A percentile compares a stretch with the other conserved stretches of the same genome.
These are phyloP conservation scores for Quadriops clusia DNA, from an alignment of 2,888 invertebrate genomes.

Conservation along the genomic window DNA sequence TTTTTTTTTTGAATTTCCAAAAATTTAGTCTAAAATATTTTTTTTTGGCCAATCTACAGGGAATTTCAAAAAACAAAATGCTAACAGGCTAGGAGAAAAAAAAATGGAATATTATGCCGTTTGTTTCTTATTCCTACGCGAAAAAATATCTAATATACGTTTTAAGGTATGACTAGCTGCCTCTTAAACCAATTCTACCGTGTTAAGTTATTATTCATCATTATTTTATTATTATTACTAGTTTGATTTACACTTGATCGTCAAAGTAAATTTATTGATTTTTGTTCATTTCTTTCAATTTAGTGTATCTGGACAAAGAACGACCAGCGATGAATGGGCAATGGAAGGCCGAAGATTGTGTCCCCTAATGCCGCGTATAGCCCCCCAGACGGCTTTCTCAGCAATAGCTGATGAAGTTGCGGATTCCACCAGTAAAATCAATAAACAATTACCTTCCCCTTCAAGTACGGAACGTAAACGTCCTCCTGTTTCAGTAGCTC, in stretches of 20 bases:
- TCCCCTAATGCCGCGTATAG: constrained; percentile 71
- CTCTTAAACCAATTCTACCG: no score
- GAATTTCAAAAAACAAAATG: no score
- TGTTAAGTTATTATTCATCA: no score
- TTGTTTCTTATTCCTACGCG: no score
- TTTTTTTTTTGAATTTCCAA: no score
- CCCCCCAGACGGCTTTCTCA: constrained; percentile 75
- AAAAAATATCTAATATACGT: no score
- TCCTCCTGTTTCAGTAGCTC: constrained; percentile 17
- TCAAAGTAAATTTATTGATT: neutral
- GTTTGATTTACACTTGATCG: neutral
- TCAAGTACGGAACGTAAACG: constrained; percentile 37
- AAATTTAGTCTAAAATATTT: no score
- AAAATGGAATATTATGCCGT: no score
- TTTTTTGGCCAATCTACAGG: no score
- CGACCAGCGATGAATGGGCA: constrained; percentile 64
- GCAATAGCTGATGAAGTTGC: constrained; percentile 73
- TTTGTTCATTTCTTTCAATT: constrained; percentile 13
- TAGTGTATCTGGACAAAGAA: constrained; percentile 54
- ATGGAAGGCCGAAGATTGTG: constrained; percentile 75
- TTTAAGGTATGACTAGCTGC: no score
- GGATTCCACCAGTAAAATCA: constrained; percentile 49
- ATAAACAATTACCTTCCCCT: constrained; percentile 44
- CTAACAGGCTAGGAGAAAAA: no score
- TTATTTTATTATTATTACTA: neutral